Evolutionary conservation across 2,888 invertebrate species (phyloP).

Genomic region (Plagodis pulveraria): DNA sequence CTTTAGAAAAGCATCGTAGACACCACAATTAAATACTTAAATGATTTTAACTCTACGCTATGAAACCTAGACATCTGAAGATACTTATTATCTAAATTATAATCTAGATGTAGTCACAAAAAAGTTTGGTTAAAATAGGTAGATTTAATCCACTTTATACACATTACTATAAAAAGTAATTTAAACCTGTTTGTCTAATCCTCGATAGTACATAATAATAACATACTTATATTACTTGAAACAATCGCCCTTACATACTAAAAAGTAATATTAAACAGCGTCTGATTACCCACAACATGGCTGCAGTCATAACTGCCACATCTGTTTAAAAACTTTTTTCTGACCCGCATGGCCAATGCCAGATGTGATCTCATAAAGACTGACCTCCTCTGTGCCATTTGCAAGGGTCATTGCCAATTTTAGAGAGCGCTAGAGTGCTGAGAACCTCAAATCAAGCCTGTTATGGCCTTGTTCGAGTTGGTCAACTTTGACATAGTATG

Average conservation of each 20-base stretch:
- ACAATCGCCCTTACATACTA: background rate
- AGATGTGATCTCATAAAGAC: conserved; percentile 24
- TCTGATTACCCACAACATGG: conserved; percentile 3
- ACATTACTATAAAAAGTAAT: no score
- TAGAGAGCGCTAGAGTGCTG: conserved; percentile 33
- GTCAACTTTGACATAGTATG: conserved; percentile 49
- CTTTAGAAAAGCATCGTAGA: no score
- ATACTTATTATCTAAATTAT: no score
- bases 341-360: conserved; percentile 8
- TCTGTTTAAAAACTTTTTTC: conserved; percentile 11
- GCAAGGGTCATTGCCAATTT: conserved; percentile 40
- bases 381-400: conserved; percentile 27
- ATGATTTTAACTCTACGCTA: no score
- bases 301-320: conserved; percentile 15
- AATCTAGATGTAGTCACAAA: no score
- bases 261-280: background rate
- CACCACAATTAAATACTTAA: no score
- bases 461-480: conserved; percentile 51
- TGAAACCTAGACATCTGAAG: no score
- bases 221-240: background rate
- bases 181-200: no score
- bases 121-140: no score
- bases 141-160: no score
- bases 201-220: no score
- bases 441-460: conserved; percentile 39